Evolutionary conservation across 1,140 invertebrate species (phyloP).

Genomic region (Hylyphantes graminicola): DNA sequence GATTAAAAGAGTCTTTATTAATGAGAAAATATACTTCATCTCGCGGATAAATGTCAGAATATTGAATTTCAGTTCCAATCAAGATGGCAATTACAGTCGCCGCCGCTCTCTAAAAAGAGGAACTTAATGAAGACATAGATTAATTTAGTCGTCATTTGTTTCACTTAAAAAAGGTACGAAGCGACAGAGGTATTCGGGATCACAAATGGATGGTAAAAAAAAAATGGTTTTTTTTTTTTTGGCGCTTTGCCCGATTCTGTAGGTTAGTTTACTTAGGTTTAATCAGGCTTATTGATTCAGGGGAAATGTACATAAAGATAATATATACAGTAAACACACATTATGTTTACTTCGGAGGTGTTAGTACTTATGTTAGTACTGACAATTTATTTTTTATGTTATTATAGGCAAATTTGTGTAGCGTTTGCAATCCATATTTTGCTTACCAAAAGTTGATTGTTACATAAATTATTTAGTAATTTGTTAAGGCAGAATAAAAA

Average conservation of each 20-base stretch:
- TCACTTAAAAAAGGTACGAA: constrained; percentile 52
- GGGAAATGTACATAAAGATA: background rate
- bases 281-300: constrained; percentile 14
- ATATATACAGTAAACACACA: background rate
- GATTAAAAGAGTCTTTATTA: constrained; percentile 56
- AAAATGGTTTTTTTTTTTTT: constrained; percentile 16
- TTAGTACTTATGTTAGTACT: too few species aligned
- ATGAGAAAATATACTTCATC: constrained; percentile 59
- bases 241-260: constrained; percentile 32
- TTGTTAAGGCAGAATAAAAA: too few species aligned
- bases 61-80: constrained; percentile 59
- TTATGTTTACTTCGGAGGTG: background rate
- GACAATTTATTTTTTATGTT: too few species aligned
- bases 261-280: constrained; percentile 15
- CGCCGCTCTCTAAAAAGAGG: constrained; percentile 46
- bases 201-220: constrained; percentile 10
- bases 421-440: too few species aligned
- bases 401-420: too few species aligned
- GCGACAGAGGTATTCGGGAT: constrained; percentile 48
- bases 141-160: constrained; percentile 59
- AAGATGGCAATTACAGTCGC: constrained; percentile 50
- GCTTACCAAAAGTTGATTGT: too few species aligned
- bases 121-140: constrained; percentile 60
- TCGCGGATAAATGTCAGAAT: constrained; percentile 56
- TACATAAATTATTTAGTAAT: too few species aligned